Evolutionary conservation across 2,797 vertebrate genomes (phyloP).

Genomic region (Microctenopoma stevenorrisi): DNA sequence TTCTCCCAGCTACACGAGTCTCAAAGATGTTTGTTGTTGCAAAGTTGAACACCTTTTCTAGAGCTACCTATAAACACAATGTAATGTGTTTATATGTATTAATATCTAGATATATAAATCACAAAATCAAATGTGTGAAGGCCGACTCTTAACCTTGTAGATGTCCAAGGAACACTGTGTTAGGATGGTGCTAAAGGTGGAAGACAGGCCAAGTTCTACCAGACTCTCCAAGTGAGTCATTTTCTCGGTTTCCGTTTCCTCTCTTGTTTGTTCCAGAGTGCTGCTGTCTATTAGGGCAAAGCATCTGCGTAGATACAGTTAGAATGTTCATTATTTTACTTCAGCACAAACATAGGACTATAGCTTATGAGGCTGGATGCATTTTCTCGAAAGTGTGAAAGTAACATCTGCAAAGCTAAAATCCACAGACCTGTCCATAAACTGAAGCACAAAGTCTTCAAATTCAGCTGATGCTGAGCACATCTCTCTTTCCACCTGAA

Average conservation of each 20-base stretch:
- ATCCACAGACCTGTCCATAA: constrained; percentile 93
- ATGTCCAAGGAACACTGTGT: constrained; percentile 97
- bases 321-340: neutral
- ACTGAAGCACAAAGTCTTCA: constrained; percentile 98
- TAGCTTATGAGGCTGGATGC: too few relatives aligned
- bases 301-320: constrained; percentile 82
- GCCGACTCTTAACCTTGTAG: constrained; percentile 86
- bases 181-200: constrained; percentile 97
- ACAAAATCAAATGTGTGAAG: neutral
- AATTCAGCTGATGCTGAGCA: constrained; percentile 97
- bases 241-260: constrained; percentile 98
- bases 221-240: constrained; percentile 98
- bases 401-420: neutral
- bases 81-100: neutral
- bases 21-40: constrained; percentile 98
- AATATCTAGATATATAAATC: neutral
- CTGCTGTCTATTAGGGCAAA: constrained; percentile 98
- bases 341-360: too few relatives aligned
- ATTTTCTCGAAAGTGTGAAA: neutral
- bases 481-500: constrained; percentile 93
- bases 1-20: constrained; percentile 94
- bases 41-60: constrained; percentile 97
- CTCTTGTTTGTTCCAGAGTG: constrained; percentile 95
- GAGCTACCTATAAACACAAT: constrained; percentile 86
- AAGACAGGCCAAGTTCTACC: constrained; percentile 95